Evolutionary conservation across 2,113 vertebrate genomes (phyloP), one percentile per base, ranked within the genome.

Genomic region (Salminus brasiliensis): DNA sequence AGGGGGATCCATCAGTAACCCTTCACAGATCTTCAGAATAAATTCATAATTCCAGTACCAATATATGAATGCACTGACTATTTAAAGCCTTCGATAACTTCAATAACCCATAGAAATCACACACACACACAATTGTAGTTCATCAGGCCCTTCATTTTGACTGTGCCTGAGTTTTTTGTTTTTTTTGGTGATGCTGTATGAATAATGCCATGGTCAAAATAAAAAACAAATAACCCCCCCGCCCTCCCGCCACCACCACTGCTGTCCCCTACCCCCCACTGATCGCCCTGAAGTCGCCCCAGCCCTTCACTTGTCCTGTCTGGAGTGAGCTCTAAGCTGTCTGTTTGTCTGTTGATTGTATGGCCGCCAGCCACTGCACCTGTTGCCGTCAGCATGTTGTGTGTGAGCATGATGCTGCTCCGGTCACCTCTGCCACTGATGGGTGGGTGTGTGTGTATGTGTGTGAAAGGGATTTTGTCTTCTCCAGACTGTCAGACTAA

Each of bases 351-450:
- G 79, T 82, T 91, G 91, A 91, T 90, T 90, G 89, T 84, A 57
- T 83, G 82, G 86, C 85, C 84, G 74, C 66, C 76, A 69, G 84
- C 84, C 84, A 77, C 85, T 87, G 81, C 91, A 92, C 91, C 90
- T 91, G 91, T 92, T 91, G 91, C 86, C 83, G 85, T 91, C 88
- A 88, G 84, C 70, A 29, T 18, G 16, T 60, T 60, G 77, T 80
- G 87, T 81, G 70, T 63, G 78, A 80, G 62, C 32, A 63, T 63
- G 76, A 27, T 30, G 57, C 59, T 30, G 29, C 86, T 89, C 81
- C 87, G 85, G 81, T 84, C 86, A 73, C 74, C 74, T 60, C 74
- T 63, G 71, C 60, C 63, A 55, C 9, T 47, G 52, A 47, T 79
- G 73, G 73, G 59, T 66, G 30, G 66, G 74, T 55, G 49, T 80